Evolutionary conservation across 2,113 vertebrate species (phyloP).

Genomic region (Larimichthys polyactis): DNA sequence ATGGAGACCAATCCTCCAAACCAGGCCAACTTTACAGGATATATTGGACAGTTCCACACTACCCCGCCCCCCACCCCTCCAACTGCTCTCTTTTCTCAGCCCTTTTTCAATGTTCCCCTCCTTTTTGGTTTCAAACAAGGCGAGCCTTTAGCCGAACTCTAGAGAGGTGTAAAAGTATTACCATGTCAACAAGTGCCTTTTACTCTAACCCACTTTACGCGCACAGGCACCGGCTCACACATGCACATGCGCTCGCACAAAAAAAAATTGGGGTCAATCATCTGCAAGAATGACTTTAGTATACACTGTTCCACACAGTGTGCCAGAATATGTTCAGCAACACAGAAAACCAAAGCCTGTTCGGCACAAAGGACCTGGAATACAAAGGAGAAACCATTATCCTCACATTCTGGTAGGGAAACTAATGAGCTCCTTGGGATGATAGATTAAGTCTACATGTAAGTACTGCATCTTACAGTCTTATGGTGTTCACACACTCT

Average conservation of each 20-base stretch:
- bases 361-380: constrained; percentile 51
- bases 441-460: constrained; percentile 47
- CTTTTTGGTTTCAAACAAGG: constrained; percentile 76
- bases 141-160: constrained; percentile 75
- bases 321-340: constrained; percentile 66
- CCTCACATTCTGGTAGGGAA: constrained; percentile 42
- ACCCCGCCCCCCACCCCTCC: constrained; percentile 57
- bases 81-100: constrained; percentile 66
- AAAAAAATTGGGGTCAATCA: constrained; percentile 63
- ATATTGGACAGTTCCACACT: constrained; percentile 80
- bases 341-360: constrained; percentile 59
- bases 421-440: constrained; percentile 56
- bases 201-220: constrained; percentile 61
- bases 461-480: constrained; percentile 31
- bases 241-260: constrained; percentile 14
- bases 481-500: constrained; percentile 21
- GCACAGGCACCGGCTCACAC: constrained; percentile 35
- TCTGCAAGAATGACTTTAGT: constrained; percentile 58
- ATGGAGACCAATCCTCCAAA: constrained; percentile 81
- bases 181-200: constrained; percentile 78
- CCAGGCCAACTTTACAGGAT: constrained; percentile 80
- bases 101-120: constrained; percentile 68
- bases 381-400: constrained; percentile 64
- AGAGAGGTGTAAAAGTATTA: constrained; percentile 80
- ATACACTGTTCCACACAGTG: constrained; percentile 60